Evolutionary conservation across 2,797 vertebrate genomes (phyloP).

Genomic region (Pyrocephalus nanus): DNA sequence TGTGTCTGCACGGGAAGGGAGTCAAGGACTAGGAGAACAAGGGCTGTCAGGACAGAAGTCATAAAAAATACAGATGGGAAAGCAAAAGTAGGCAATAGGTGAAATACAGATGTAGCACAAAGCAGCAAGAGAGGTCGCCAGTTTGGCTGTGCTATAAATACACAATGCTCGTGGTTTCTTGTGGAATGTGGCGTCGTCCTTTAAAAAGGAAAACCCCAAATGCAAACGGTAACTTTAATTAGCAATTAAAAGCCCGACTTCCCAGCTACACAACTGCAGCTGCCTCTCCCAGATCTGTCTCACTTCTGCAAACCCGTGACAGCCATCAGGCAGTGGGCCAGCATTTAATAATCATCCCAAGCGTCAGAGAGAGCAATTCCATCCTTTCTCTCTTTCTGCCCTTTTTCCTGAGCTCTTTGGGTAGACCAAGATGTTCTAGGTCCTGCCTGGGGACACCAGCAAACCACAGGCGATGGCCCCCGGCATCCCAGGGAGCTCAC

Average conservation of each 20-base stretch:
- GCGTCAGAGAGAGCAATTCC: background rate
- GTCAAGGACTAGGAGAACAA: constrained; percentile 33
- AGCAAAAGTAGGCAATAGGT: background rate
- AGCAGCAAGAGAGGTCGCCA: background rate
- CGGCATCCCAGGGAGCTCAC: background rate
- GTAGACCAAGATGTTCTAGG: background rate
- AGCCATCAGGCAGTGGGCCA: constrained; percentile 3
- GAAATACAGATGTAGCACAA: constrained; percentile 20
- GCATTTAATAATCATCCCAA: background rate
- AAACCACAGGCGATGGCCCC: background rate
- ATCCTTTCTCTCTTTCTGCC: background rate
- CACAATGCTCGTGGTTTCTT: background rate
- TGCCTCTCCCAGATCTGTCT: constrained; percentile 4
- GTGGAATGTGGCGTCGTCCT: background rate
- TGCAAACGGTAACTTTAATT: constrained; percentile 19
- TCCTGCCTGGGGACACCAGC: background rate
- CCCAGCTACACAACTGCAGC: background rate
- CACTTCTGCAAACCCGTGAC: background rate
- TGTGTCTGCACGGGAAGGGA: background rate
- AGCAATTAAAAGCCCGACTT: constrained; percentile 36
- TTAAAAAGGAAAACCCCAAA: constrained; percentile 22
- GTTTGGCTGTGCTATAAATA: background rate
- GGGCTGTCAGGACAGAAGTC: background rate
- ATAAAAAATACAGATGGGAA: constrained; percentile 16
- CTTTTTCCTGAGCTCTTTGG: background rate